Evolutionary conservation across 2,797 vertebrate species (phyloP).

Genomic region (Acomys russatus): DNA sequence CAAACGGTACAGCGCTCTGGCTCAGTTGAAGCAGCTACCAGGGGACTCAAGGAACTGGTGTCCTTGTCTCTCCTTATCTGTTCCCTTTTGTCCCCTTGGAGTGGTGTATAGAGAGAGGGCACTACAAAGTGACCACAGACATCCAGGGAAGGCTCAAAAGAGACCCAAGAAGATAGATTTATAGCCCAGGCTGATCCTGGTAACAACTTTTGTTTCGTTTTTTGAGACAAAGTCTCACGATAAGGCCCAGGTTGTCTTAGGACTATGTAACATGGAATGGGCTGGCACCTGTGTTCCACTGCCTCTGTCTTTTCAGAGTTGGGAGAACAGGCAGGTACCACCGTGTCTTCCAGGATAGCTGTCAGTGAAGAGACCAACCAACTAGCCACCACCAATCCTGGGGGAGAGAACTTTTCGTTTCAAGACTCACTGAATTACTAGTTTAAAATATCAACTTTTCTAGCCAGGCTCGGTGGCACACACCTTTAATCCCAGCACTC

Average conservation of each 20-base stretch:
- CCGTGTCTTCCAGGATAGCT: neutral
- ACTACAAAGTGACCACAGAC: neutral
- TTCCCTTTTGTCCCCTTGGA: neutral
- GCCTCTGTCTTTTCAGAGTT: neutral
- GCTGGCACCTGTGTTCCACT: neutral
- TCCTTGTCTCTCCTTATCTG: neutral
- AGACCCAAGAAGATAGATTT: neutral
- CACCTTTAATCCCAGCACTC: too few relatives aligned
- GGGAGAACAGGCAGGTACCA: neutral
- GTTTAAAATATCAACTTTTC: slow-evolving; percentile 15
- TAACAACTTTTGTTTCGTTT: neutral
- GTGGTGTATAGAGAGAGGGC: neutral
- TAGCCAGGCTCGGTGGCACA: too few relatives aligned
- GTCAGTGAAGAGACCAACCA: neutral
- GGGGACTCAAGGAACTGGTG: neutral
- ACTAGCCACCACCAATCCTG: neutral
- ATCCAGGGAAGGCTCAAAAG: neutral
- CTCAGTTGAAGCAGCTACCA: neutral
- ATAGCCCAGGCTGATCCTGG: neutral
- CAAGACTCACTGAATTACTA: neutral
- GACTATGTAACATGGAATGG: neutral
- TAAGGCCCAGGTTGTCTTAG: neutral
- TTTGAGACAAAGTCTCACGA: neutral
- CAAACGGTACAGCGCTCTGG: neutral
- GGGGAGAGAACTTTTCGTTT: neutral